Evolutionary conservation across 1,140 invertebrate species (phyloP), one percentile per base, ranked within the genome.

Genomic region (Diabrotica undecimpunctata): DNA sequence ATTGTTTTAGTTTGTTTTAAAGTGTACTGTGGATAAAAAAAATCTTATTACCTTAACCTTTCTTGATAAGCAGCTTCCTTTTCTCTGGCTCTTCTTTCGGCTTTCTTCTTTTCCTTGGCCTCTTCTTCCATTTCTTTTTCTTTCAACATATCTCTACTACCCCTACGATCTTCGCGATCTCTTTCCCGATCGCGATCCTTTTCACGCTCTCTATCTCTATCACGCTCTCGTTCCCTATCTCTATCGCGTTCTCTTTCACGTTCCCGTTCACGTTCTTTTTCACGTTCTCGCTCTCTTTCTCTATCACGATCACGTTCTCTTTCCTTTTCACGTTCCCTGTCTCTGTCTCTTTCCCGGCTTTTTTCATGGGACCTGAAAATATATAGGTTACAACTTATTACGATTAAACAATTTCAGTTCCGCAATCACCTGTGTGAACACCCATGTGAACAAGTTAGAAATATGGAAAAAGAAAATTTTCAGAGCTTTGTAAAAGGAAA

Each of bases 31-130:
- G 25, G 4, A 25, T 25, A 25, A 25, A 25, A 25, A 36, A 64
- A 58, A 11, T 38, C 14, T 46, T 25, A 12, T 54, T 58, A 66
- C 72, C 73, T 75, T 9, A 83, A 81, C 73, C 88, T 81, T 80
- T 95, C 92, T 80, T 97, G 94, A 81, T 98, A 98, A 11, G 93
- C 91, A 10, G 90, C 89, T 81, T 98, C 95, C 79, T 97, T 97
- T 77, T 98, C 95, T 14, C 94, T 79, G 0, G 95, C 89, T 80
- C 93, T 89, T 78, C 95, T 89, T 75, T 98, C 95, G 13, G 90
- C 82, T 74, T 95, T 91, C 74, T 95, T 93, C 74, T 91, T 88
- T 75, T 98, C 95, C 62, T 94, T 89, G 4, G 87, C 84, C 78
- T 98, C 94, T 78, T 96, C 94, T 78, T 97, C 94, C 70, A 95